A percentile compares a stretch with the other conserved stretches of the same genome.
phyloP scores from a whole-genome alignment of 37 sponge, comb jelly and placozoan species.

The Hexactinellida sp. region DNA sequence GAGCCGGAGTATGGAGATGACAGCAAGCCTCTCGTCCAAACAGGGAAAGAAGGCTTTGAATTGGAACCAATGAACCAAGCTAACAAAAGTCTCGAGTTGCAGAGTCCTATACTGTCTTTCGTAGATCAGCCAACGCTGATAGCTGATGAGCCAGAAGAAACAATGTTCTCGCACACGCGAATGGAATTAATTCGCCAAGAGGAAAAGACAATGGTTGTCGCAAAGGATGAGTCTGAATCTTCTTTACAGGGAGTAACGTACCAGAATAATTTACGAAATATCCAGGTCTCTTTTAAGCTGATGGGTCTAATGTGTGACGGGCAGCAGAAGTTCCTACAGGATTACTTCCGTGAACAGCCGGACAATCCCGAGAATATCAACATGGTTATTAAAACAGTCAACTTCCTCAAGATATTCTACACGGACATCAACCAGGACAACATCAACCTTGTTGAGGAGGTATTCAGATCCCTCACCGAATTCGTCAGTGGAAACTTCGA shows the following conservation, averaged over 20 bases:
- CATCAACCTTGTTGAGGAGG: constrained; percentile 30
- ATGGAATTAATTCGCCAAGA: background rate
- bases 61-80: background rate
- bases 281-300: constrained; percentile 34
- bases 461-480: constrained; percentile 22
- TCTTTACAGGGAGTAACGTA: background rate
- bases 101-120: background rate
- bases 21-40: background rate
- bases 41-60: background rate
- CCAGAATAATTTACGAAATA: background rate
- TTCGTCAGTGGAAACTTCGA: constrained; percentile 18
- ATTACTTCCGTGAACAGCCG: constrained; percentile 52
- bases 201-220: background rate
- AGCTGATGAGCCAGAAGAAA: background rate
- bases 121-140: background rate
- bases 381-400: constrained; percentile 31
- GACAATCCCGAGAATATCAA: constrained; percentile 44
- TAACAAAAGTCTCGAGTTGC: background rate
- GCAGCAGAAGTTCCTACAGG: constrained; percentile 41
- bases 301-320: constrained; percentile 67
- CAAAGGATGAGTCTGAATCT: background rate
- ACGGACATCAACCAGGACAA: constrained; percentile 30
- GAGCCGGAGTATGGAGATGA: background rate
- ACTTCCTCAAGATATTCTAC: constrained; percentile 33
- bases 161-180: background rate